Percentiles rank a stretch among this genome's conserved stretches.
phyloP scores from a whole-genome alignment of 1,140 invertebrate species.

The Brachionus calyciflorus region DNA sequence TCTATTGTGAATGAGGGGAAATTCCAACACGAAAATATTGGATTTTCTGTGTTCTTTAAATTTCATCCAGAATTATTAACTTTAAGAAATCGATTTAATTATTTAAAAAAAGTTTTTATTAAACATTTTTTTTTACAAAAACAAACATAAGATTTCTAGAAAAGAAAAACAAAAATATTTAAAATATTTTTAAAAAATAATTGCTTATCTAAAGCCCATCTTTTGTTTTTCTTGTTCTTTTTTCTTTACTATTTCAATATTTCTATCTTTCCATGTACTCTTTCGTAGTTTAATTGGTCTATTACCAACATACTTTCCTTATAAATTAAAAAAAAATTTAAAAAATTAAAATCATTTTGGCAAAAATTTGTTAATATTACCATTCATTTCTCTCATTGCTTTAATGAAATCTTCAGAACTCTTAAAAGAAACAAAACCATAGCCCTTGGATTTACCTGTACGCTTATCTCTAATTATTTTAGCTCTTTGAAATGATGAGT shows the following conservation, averaged over 20 bases:
- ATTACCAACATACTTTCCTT: slow-evolving; percentile 84
- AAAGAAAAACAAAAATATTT: background rate
- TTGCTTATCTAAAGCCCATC: slow-evolving; percentile 55
- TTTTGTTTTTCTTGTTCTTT: slow-evolving; percentile 82
- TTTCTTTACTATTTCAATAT: slow-evolving; percentile 85
- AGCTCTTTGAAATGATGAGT: slow-evolving; percentile 86
- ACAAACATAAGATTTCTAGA: no score
- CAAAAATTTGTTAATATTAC: slow-evolving; percentile 53
- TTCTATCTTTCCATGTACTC: slow-evolving; percentile 89
- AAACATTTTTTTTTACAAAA: background rate
- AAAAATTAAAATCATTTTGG: background rate
- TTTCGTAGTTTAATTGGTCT: slow-evolving; percentile 95
- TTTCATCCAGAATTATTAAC: no score
- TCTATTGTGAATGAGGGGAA: no score
- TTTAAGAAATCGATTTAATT: background rate
- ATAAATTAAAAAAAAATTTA: slow-evolving; percentile 46
- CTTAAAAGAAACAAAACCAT: slow-evolving; percentile 97
- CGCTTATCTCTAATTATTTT: slow-evolving; percentile 93
- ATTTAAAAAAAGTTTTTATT: background rate
- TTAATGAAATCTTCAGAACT: slow-evolving; percentile 95
- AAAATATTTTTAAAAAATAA: background rate
- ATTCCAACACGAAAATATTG: no score
- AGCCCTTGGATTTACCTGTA: slow-evolving; percentile 97
- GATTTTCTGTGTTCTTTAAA: no score
- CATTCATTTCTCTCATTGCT: slow-evolving; percentile 96